Evolutionary conservation across 2,113 vertebrate genomes (phyloP), one percentile per base, ranked within the genome.

Genomic region (Gopherus evgoodei): DNA sequence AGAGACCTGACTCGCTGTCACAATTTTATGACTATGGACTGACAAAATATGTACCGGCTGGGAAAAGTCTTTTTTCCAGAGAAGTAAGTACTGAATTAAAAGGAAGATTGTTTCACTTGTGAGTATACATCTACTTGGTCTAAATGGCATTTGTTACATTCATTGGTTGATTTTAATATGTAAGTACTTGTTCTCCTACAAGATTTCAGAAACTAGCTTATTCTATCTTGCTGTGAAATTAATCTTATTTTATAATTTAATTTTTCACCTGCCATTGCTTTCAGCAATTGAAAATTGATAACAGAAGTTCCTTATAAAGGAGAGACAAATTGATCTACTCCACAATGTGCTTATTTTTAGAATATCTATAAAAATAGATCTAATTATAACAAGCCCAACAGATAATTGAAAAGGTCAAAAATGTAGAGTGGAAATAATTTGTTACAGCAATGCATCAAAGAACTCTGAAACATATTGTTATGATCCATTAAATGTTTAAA

Each of bases 211-310:
- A 84, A 87, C 90, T 38, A 86, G 11, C 0, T 53, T 81, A 89
- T 25, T 93, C 75, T 83, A 3, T 82, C 13, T 27, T 42, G 29
- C 6, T 38, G 42, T 8, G 81, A 12, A 91, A 87, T 49, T 79
- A 90, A 57, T 53, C 90, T 6, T 75, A 78, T 57, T 44, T 90
- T 49, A 22, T 69, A 96, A 86, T 82, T 93, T 13, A 90, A 5
- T 81, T 94, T 85, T 91, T 93, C 38, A 89, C 42, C 10, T 84
- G 81, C 49, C 44, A 93, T 96, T 89, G 90, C 93, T 96, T 95
- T 89, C 87, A 89, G 59, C 81, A 76, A 49, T 82, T 53, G 87
- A 25, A 87, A 93, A 31, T 35, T 2, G 27, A 82, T 54, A 94
- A 90, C n/a, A 85, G 49, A 76, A 84, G 93, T 95, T 92, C 83